Conservation (phyloP, 2,797 vertebrate genomes). For the Spheniscus humboldti region DNA sequence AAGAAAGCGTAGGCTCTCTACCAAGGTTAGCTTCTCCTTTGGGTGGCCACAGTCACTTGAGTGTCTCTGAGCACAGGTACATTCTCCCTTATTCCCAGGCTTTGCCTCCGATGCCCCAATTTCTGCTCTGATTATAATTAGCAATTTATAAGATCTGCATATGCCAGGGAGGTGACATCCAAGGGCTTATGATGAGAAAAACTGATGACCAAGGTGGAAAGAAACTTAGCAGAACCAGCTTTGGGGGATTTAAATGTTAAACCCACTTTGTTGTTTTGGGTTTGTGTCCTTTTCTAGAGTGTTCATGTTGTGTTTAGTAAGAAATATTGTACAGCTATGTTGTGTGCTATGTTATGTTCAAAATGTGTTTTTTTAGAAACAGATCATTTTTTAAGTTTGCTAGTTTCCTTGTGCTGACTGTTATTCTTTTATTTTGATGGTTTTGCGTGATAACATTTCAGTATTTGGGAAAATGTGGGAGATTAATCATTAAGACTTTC, state of each 20-base stretch:
- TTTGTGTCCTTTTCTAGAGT: neutral
- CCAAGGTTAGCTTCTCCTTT: neutral
- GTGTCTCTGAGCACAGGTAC: neutral
- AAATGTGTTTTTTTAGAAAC: neutral
- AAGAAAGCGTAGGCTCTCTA: neutral
- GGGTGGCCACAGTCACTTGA: neutral
- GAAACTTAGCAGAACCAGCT: neutral
- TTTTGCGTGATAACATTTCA: conserved; percentile 12
- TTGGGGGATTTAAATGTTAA: conserved; percentile 40
- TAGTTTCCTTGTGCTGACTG: neutral
- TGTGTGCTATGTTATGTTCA: neutral
- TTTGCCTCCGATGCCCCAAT: neutral
- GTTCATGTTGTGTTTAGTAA: neutral
- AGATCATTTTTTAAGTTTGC: neutral
- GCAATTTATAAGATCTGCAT: neutral
- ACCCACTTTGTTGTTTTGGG: neutral
- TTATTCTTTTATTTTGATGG: neutral
- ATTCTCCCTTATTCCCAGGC: neutral
- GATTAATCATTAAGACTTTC: conserved; percentile 1
- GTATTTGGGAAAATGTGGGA: neutral
- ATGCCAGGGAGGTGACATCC: neutral
- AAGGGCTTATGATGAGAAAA: neutral
- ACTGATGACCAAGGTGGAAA: neutral
- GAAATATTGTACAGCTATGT: neutral
- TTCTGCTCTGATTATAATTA: neutral